Base-by-base conservation (phyloP, 2,888 invertebrate species). In the Hypselothyrea guttata region DNA sequence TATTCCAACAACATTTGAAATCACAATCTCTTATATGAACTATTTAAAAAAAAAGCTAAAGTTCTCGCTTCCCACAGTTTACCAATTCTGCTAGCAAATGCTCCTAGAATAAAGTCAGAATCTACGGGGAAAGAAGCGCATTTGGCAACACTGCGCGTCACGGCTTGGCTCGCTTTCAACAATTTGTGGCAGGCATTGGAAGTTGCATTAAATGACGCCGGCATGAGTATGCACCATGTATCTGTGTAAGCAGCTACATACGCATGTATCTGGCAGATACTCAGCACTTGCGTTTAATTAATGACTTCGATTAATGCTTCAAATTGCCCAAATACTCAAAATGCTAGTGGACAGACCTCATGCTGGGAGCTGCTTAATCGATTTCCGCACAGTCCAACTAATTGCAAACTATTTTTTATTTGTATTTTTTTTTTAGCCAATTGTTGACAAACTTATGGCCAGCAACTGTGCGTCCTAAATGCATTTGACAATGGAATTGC, bases 151-250 rank as follows among this genome's bases (percentile, higher is more conserved):
- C n/a, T n/a, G n/a, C n/a, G n/a, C n/a, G n/a, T n/a, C n/a, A n/a
- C n/a, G 22, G 53, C 64, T 81, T 84, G 75, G 82, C 84, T 54
- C 63, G 51, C 30, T 75, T 83, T 76, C 75, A 79, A 75, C 38
- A 60, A 38, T 12, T 11, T 44, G 48, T 55, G 46, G 41, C 46
- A 42, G 34, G 34, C 48, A 38, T 11, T 34, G 34, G 9, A 30
- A 52, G 52, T 52, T 42, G 31, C 49, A 57, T 52, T 66, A 46
- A 65, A 16, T 66, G 68, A 27, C 53, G 51, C 49, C 48, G 44
- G 35, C 54, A 28, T 34, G 12, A 38, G 47, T 57, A 57, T 75
- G 44, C 54, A 47, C 16, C 34, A 57, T 55, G 45, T 51, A 66
- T 65, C 62, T 37, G 16, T 38, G 18, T 18, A 16, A 30, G 11